Evolutionary conservation across 1,140 invertebrate species (phyloP).

Genomic region (Trachymyrmex cornetzi): DNA sequence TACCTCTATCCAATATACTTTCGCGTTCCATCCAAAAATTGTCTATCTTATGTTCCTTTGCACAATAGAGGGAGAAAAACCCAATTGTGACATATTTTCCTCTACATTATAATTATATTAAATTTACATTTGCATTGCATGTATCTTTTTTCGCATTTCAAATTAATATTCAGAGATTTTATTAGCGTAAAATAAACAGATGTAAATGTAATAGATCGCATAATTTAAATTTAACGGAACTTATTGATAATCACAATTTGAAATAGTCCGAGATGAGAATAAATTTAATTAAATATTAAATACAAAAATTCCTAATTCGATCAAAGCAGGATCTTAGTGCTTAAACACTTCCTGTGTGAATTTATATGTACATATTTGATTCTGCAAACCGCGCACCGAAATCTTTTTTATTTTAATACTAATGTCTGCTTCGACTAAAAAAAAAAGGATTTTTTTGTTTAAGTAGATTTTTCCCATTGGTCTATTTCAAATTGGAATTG

Average conservation of each 20-base stretch:
- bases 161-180: conserved; percentile 17
- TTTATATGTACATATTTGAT: too few relatives aligned
- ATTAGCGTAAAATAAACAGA: neutral
- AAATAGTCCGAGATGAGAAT: too few relatives aligned
- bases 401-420: too few relatives aligned
- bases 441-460: too few relatives aligned
- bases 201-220: neutral
- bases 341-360: too few relatives aligned
- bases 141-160: neutral
- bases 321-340: too few relatives aligned
- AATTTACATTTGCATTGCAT: neutral
- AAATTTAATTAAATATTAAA: too few relatives aligned
- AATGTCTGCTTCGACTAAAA: too few relatives aligned
- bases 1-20: conserved; percentile 8
- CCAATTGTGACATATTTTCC: neutral
- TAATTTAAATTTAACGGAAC: neutral
- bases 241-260: neutral
- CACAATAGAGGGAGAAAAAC: neutral
- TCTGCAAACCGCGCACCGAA: too few relatives aligned
- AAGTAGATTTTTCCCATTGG: too few relatives aligned
- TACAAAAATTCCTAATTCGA: too few relatives aligned
- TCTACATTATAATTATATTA: neutral
- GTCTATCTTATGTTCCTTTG: neutral
- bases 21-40: neutral
- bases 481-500: too few relatives aligned